Conservation (phyloP, 2,113 vertebrate genomes). For the Chlamydotis undulata region DNA sequence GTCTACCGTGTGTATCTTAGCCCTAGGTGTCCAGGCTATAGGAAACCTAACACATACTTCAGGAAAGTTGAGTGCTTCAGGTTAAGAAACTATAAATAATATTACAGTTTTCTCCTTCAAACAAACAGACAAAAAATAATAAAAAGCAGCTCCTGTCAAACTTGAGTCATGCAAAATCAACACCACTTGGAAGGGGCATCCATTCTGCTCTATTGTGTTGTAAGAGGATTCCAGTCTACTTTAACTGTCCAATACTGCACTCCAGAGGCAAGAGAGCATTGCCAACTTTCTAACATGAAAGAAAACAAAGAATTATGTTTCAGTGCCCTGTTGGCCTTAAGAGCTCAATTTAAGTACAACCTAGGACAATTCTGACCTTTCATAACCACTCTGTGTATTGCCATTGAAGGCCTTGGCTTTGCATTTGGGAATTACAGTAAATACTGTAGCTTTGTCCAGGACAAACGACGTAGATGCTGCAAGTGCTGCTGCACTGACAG, state of each 20-base stretch:
- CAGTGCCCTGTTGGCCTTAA: neutral
- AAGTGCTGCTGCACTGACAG: neutral
- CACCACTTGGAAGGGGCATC: rapidly evolving
- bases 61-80: neutral
- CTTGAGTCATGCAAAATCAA: neutral
- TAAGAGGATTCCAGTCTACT: neutral
- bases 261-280: conserved; percentile 9
- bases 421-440: neutral
- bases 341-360: neutral
- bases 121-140: neutral
- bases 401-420: neutral
- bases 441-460: neutral
- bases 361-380: neutral
- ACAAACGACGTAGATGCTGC: neutral
- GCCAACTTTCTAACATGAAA: neutral
- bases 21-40: neutral
- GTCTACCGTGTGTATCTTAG: neutral
- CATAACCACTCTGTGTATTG: neutral
- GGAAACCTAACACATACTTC: neutral
- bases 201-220: neutral
- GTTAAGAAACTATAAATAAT: neutral
- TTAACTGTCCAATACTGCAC: conserved; percentile 17
- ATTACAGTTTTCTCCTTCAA: neutral
- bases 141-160: neutral
- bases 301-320: neutral